Evolutionary conservation across 2,888 invertebrate genomes (phyloP).

Genomic region (Drosophila peninsularis): DNA sequence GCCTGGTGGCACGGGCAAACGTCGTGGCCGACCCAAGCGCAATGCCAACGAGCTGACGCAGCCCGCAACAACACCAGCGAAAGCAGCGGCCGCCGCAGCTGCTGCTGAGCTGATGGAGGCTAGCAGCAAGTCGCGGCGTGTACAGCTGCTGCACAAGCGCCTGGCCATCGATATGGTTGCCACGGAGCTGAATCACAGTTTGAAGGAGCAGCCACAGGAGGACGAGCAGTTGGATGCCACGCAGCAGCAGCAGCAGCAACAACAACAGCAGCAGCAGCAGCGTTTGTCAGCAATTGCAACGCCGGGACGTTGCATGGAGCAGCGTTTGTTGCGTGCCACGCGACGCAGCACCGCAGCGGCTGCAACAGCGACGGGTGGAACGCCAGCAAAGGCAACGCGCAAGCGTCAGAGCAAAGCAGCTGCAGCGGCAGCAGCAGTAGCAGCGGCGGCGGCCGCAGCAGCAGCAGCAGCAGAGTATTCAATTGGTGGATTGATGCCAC

Average conservation of each 20-base stretch:
- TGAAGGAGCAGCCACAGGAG: background rate
- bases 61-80: conserved; percentile 7
- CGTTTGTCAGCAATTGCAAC: conserved; percentile 11
- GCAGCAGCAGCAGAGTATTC: conserved; percentile 11
- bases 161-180: conserved; percentile 82
- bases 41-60: conserved; percentile 35
- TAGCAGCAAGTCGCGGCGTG: conserved; percentile 78
- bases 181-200: conserved; percentile 17
- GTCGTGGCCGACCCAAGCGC: conserved; percentile 86
- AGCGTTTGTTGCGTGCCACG: conserved; percentile 76
- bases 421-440: conserved; percentile 8
- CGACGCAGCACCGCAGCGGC: conserved; percentile 66
- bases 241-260: conserved; percentile 8
- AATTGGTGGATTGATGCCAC: conserved; percentile 20
- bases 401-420: conserved; percentile 47
- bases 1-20: conserved; percentile 47
- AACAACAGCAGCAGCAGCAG: background rate
- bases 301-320: conserved; percentile 60
- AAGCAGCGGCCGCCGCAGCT: conserved; percentile 7
- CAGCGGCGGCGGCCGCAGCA: background rate
- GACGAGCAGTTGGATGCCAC: conserved; percentile 11
- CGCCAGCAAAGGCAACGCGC: conserved; percentile 39
- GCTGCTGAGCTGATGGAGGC: conserved; percentile 11
- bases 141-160: conserved; percentile 81
- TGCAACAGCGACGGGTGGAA: background rate